These are phyloP conservation scores for Anisognathus igniventris DNA, from an alignment of 2,797 vertebrate genomes.

Conservation along the genomic window DNA sequence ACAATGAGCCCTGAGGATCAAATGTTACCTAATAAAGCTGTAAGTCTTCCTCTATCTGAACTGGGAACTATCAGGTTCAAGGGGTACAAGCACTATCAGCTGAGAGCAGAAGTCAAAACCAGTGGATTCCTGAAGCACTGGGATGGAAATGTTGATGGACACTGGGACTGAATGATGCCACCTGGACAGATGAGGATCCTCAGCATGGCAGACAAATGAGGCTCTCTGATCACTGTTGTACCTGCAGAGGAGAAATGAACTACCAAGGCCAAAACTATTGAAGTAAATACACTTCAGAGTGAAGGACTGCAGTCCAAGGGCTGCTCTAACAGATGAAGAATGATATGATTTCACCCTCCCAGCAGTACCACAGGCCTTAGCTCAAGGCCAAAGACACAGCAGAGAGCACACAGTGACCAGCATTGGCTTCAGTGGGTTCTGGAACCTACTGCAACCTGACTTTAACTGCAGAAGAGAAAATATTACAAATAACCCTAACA, in stretches of 20 bases:
- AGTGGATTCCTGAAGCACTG: not conserved
- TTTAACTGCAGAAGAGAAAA: not conserved
- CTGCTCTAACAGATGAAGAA: constrained; percentile 22
- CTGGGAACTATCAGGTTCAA: not conserved
- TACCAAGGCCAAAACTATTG: not conserved
- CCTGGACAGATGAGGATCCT: not conserved
- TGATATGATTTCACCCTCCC: constrained; percentile 16
- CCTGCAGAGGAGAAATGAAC: not conserved
- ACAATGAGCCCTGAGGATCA: not conserved
- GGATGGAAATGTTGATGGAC: not conserved
- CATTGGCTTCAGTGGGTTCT: not conserved
- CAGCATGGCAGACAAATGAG: not conserved
- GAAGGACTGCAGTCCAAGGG: not conserved
- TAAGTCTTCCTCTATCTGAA: not conserved
- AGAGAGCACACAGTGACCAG: not conserved
- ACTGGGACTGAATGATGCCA: not conserved
- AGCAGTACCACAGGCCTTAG: not conserved
- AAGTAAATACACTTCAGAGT: not conserved
- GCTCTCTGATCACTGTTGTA: not conserved
- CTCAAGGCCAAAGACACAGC: not conserved
- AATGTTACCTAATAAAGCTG: not conserved
- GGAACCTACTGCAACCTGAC: not conserved
- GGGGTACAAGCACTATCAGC: not conserved
- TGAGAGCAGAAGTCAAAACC: not conserved
- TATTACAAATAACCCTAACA: not conserved